Evolutionary conservation across 1,140 invertebrate genomes (phyloP), one percentile per base, ranked within the genome.

Genomic region (Sycobia sp.): DNA sequence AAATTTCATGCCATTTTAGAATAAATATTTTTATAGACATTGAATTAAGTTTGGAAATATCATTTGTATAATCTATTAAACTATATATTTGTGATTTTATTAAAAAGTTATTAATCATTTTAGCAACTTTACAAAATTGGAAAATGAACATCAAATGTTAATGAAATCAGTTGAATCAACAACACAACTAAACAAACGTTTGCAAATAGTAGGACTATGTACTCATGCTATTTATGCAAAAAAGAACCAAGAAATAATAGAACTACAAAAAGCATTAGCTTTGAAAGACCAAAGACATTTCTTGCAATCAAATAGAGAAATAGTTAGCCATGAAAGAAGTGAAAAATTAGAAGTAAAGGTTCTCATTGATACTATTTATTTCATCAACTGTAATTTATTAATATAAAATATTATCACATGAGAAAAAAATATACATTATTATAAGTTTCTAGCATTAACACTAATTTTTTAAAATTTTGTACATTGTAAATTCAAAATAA

Each of bases 101-200:
- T 39, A 43, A 43, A 43, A 20, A 32, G 11, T 32, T 20, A 4
- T 43, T 5, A 4, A 18, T 51, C 22, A 36, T 27, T 51, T 10
- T 46, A 14, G 50, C 1, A 27, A 65, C 25, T 10, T 41, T 25
- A 59, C 25, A n/a, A 78, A 76, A 71, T 64, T 79, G 23, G 64
- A 66, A 62, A 66, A 72, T 41, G 78, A 81, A 39, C 76, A 79
- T 13, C 61, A 71, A 39, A 53, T 70, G 7, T 62, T 80, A 16
- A 27, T 58, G 20, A 69, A 75, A 50, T 73, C 68, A 13, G 63
- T 69, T 10, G 66, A 72, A 63, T 54, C 60, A 10, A 58, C 69
- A 25, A 69, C 64, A 36, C 23, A 67, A 14, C 53, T 76, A 22
- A 74, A 77, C 11, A 73, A 76, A 65, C 72, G 74, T 9, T 73